Evolutionary conservation across 2,888 invertebrate genomes (phyloP), one percentile per base, ranked within the genome.

Genomic region (Melanotus villosus): DNA sequence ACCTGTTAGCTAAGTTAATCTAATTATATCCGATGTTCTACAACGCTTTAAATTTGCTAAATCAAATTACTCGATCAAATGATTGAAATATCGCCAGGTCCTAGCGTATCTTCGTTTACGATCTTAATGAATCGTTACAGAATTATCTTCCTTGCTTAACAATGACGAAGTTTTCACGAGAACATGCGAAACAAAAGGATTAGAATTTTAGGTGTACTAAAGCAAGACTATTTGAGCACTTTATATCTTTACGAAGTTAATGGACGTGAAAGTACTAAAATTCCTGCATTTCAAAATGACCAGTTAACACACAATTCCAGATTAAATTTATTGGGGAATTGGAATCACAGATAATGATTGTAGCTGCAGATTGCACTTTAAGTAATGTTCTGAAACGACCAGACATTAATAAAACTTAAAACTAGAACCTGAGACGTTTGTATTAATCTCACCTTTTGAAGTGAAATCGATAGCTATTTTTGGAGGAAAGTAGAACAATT

Each of bases 121-220:
- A 47, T 26, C 23, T 26, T 23, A 21, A 47, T 47, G 21, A 23
- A 47, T 47, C 47, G n/a, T 47, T 23, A 47, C 12, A 23, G 6
- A 47, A 47, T 47, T 47, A 23, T 47, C 19, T 19, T 47, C 23
- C 47, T 47, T 47, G 47, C 26, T 47, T 21, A 19, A 12, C 21
- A 23, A 12, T 47, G 23, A 41, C 41, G 41, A 41, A 41, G 41
- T 41, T 41, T 41, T 41, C 16, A 41, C 16, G 16, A 4, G 47
- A 47, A 23, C n/a, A 12, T 23, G 47, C 23, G 47, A 47, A 26
- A 47, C 47, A 47, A 47, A 47, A 26, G 47, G 47, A 47, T 47
- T 47, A 47, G 23, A 47, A 23, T 47, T 47, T 47, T 47, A 47
- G 47, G 23, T 47, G 47, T 47, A 47, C 47, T 47, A 47, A 47